Conservation (phyloP, 2,888 invertebrate genomes). For the Ornithoptera priamus region DNA sequence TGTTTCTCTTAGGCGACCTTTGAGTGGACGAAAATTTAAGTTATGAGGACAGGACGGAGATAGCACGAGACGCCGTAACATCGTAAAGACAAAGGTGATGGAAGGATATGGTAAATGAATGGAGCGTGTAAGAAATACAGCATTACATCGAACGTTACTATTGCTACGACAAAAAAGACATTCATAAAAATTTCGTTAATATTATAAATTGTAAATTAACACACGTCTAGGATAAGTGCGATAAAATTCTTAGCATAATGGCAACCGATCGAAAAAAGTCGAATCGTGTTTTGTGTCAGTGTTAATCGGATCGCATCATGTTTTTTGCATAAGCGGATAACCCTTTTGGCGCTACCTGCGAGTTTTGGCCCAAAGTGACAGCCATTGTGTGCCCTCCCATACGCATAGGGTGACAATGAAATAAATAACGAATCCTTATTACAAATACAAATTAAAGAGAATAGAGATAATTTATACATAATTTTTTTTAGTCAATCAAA, state of each 20-base stretch:
- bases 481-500: no score
- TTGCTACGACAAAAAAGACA: no score
- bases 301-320: conserved; percentile 73
- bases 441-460: no score
- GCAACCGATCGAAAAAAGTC: conserved; percentile 55
- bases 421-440: neutral
- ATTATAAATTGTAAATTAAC: conserved; percentile 40
- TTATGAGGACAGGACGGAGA: no score
- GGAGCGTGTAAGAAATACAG: no score
- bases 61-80: no score
- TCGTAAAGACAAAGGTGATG: no score
- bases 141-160: no score
- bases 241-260: conserved; percentile 54
- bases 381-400: conserved; percentile 54
- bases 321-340: conserved; percentile 80
- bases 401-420: conserved; percentile 54
- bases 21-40: no score
- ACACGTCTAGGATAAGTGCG: conserved; percentile 49
- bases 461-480: no score
- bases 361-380: conserved; percentile 43
- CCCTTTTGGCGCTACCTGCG: conserved; percentile 74
- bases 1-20: no score
- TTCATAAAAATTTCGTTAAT: neutral
- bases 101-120: no score
- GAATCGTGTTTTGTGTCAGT: conserved; percentile 62